These are phyloP conservation scores for Cantharis nigra DNA, from an alignment of 2,888 invertebrate genomes.

Conservation along the genomic window DNA sequence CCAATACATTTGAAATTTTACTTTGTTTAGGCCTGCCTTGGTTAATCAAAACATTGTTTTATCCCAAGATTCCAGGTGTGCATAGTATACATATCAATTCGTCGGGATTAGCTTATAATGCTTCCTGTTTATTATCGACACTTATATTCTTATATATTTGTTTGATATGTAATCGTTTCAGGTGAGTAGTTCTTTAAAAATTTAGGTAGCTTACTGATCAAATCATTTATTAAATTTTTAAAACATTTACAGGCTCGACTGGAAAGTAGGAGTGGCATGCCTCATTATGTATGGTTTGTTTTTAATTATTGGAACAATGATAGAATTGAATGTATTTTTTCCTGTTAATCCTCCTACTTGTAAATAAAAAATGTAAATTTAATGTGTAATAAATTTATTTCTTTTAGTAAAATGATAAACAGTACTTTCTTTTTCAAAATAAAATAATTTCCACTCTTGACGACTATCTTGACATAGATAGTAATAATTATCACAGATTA, in stretches of 20 bases:
- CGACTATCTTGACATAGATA: not conserved
- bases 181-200: conserved; percentile 29
- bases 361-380: conserved; percentile 12
- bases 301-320: conserved; percentile 47
- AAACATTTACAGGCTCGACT: conserved; percentile 58
- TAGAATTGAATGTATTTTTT: conserved; percentile 75
- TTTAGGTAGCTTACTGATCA: not conserved
- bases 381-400: not conserved
- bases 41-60: conserved; percentile 67
- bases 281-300: conserved; percentile 46
- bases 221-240: too few relatives aligned
- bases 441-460: not conserved
- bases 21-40: conserved; percentile 75
- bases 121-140: conserved; percentile 71
- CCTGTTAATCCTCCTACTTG: conserved; percentile 72
- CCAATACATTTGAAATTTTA: conserved; percentile 77
- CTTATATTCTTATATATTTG: conserved; percentile 67
- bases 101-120: conserved; percentile 71
- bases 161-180: conserved; percentile 66
- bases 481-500: not conserved
- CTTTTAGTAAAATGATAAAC: not conserved
- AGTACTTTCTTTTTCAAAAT: not conserved
- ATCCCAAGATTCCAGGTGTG: conserved; percentile 60
- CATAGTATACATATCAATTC: conserved; percentile 71
- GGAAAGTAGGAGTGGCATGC: conserved; percentile 67